Conservation (phyloP, 2,797 vertebrate species). For the Nothura maculosa region DNA sequence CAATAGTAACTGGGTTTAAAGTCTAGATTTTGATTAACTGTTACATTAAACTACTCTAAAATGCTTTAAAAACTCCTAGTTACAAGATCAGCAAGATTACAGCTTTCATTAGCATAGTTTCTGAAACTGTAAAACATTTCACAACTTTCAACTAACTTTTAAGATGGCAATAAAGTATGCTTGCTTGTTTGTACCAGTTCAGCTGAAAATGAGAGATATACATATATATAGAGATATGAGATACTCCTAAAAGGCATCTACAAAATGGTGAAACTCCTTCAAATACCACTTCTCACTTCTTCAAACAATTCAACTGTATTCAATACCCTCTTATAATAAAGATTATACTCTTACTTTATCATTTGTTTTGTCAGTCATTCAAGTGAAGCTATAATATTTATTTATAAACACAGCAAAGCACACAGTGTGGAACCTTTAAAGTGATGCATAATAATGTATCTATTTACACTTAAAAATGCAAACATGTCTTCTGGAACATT, state of each 20-base stretch:
- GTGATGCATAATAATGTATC: slow-evolving; percentile 42
- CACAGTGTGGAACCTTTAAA: slow-evolving; percentile 40
- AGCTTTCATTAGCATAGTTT: background rate
- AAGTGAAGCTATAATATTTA: slow-evolving; percentile 50
- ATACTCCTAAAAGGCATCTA: slow-evolving; percentile 9
- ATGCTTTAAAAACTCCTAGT: background rate
- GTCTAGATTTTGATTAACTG: background rate
- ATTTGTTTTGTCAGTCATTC: slow-evolving; percentile 65
- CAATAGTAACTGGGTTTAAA: rapidly evolving
- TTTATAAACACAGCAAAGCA: slow-evolving; percentile 45
- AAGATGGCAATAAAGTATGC: background rate
- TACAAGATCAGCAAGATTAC: background rate
- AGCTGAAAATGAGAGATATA: background rate
- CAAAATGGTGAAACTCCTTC: background rate
- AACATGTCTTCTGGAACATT: slow-evolving; percentile 67
- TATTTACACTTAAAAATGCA: slow-evolving; percentile 67
- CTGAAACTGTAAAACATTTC: background rate
- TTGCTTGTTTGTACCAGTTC: background rate
- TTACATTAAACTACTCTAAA: background rate
- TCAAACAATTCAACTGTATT: slow-evolving; percentile 16
- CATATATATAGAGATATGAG: too few species aligned
- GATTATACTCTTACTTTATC: slow-evolving; percentile 41
- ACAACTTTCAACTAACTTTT: background rate
- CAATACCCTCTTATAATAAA: slow-evolving; percentile 41
- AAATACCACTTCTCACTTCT: slow-evolving; percentile 35